These are phyloP conservation scores for Hydroisotoma schaefferi DNA, from an alignment of 2,888 invertebrate genomes.

Conservation along the genomic window DNA sequence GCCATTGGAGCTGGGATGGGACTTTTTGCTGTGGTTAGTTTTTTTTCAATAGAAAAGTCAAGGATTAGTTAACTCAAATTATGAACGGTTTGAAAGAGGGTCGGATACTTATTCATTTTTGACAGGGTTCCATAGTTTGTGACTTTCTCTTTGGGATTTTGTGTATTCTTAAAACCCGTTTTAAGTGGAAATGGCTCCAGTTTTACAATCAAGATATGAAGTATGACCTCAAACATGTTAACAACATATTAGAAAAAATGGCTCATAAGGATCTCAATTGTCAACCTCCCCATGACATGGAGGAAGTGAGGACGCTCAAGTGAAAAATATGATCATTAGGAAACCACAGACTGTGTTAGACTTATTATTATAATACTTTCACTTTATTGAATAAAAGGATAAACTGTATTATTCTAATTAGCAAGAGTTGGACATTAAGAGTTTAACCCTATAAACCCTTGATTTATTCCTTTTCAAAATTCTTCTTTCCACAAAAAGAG, in stretches of 20 bases:
- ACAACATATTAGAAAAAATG: not conserved
- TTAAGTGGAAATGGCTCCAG: slow-evolving; percentile 50
- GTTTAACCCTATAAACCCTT: too few relatives aligned
- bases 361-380: not conserved
- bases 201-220: slow-evolving; percentile 45
- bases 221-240: slow-evolving; percentile 36
- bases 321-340: not conserved
- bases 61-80: too few relatives aligned
- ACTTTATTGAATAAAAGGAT: too few relatives aligned
- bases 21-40: slow-evolving; percentile 54
- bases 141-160: slow-evolving; percentile 52
- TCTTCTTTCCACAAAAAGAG: too few relatives aligned
- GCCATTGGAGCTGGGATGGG: slow-evolving; percentile 57
- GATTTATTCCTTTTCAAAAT: too few relatives aligned
- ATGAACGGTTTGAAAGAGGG: slow-evolving; percentile 25
- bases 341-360: too few relatives aligned
- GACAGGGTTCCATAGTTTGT: slow-evolving; percentile 54
- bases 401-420: too few relatives aligned
- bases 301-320: not conserved
- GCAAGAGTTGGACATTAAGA: too few relatives aligned
- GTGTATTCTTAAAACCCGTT: slow-evolving; percentile 42
- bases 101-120: slow-evolving; percentile 8
- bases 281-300: not conserved
- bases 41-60: too few relatives aligned
- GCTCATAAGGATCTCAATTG: not conserved